A percentile compares a stretch with the other conserved stretches of the same genome.
phyloP scores from a whole-genome alignment of 2,113 vertebrate genomes.

The Halichoerus grypus region DNA sequence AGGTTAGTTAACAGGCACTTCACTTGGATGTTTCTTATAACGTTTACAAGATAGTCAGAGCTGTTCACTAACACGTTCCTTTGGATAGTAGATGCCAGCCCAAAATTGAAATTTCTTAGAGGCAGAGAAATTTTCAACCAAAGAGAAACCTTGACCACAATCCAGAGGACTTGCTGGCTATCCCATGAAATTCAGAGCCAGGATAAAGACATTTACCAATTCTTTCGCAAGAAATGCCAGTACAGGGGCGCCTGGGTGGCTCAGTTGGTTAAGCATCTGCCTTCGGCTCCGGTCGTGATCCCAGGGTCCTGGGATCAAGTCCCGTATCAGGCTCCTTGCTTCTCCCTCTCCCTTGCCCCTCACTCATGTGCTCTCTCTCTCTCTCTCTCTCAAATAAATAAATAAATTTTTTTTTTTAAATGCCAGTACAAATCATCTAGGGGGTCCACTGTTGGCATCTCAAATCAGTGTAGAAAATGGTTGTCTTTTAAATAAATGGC shows the following conservation, averaged over 20 bases:
- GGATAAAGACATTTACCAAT: background rate
- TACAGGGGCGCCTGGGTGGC: background rate
- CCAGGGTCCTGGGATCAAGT: background rate
- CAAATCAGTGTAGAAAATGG: constrained; percentile 1
- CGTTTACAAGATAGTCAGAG: background rate
- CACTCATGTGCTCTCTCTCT: fast-evolving
- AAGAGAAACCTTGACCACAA: background rate
- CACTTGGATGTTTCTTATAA: background rate
- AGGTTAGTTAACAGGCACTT: background rate
- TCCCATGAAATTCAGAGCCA: background rate
- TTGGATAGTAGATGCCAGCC: background rate
- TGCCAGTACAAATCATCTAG: background rate
- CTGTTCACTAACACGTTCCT: background rate
- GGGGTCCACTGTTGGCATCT: background rate
- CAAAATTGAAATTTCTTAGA: constrained; percentile 41
- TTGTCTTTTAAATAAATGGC: background rate
- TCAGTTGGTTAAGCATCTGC: background rate
- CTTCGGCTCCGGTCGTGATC: background rate
- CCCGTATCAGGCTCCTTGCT: background rate
- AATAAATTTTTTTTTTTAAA: background rate
- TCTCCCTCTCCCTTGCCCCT: background rate
- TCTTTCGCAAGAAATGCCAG: background rate
- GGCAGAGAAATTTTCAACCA: background rate
- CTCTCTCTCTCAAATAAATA: background rate
- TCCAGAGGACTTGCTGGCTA: background rate